phyloP scores from a whole-genome alignment of 2,113 vertebrate genomes.

The Eublepharis macularius region DNA sequence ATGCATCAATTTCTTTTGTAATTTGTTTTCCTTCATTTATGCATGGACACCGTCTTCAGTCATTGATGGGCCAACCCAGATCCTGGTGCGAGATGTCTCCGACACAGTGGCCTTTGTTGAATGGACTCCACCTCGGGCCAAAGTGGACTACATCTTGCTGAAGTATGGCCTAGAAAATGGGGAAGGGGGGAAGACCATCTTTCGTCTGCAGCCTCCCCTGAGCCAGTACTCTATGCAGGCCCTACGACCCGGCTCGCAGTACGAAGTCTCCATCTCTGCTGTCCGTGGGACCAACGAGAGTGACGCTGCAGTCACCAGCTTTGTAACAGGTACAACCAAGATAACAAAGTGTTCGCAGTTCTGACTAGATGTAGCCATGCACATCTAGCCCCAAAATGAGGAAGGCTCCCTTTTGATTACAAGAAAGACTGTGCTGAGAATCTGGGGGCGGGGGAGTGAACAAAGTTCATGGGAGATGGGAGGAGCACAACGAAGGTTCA shows the following conservation, averaged over 20 bases:
- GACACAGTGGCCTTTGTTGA: slow-evolving; percentile 97
- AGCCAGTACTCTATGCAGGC: slow-evolving; percentile 97
- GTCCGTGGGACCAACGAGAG: slow-evolving; percentile 88
- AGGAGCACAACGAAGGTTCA: too few species aligned
- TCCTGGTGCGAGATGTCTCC: slow-evolving; percentile 90
- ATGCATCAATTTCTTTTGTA: not conserved
- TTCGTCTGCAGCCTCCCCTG: slow-evolving; percentile 92
- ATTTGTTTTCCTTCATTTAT: not conserved
- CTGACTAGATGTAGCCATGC: not conserved
- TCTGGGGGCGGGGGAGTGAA: too few species aligned
- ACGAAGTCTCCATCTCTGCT: slow-evolving; percentile 85
- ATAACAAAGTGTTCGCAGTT: not conserved
- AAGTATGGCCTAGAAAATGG: slow-evolving; percentile 87
- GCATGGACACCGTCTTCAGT: slow-evolving; percentile 68
- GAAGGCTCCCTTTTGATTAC: too few species aligned
- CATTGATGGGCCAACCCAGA: slow-evolving; percentile 90
- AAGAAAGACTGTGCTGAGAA: too few species aligned
- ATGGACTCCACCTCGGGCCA: slow-evolving; percentile 90
- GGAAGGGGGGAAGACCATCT: slow-evolving; percentile 87
- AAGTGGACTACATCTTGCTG: slow-evolving; percentile 90
- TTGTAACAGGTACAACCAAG: slow-evolving; percentile 85
- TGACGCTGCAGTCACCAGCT: slow-evolving; percentile 80
- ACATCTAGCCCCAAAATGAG: too few species aligned
- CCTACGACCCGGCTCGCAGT: slow-evolving; percentile 86
- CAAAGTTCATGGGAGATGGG: too few species aligned